phyloP scores from a whole-genome alignment of 2,113 vertebrate genomes.

The Syngnathus floridae region DNA sequence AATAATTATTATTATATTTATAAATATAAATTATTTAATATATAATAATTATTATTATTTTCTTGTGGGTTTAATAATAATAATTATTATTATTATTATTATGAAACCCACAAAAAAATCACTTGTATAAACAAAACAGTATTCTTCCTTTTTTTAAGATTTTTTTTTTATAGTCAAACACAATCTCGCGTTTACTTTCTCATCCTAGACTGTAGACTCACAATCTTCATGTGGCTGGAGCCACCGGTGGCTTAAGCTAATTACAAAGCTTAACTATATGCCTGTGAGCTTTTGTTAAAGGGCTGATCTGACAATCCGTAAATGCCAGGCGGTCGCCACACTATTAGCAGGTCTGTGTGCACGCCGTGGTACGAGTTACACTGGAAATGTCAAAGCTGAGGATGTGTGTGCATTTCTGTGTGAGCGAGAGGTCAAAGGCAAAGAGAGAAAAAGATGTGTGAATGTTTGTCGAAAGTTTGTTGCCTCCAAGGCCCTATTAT shows the following conservation, averaged over 20 bases:
- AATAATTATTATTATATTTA: background rate
- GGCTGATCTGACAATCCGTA: slow-evolving; percentile 67
- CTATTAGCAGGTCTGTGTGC: slow-evolving; percentile 45
- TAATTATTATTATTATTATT: background rate
- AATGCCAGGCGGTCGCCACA: slow-evolving; percentile 63
- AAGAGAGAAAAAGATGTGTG: slow-evolving; percentile 7
- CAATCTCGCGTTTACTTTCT: background rate
- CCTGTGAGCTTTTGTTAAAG: slow-evolving; percentile 52
- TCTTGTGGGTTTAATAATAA: no score
- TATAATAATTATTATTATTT: background rate
- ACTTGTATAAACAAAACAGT: background rate
- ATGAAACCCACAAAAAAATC: background rate
- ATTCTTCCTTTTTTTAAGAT: background rate
- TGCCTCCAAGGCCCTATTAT: slow-evolving; percentile 35
- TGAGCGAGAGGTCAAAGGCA: slow-evolving; percentile 7
- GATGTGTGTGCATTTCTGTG: slow-evolving; percentile 22
- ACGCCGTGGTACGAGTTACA: slow-evolving; percentile 48
- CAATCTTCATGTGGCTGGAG: slow-evolving; percentile 26
- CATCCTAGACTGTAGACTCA: slow-evolving; percentile 28
- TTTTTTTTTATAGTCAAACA: background rate
- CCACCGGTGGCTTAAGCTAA: slow-evolving; percentile 56
- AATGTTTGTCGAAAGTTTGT: slow-evolving; percentile 46
- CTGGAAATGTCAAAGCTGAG: slow-evolving; percentile 53
- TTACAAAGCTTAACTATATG: slow-evolving; percentile 62
- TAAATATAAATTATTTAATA: no score